These are phyloP conservation scores for Microtus ochrogaster DNA, from an alignment of 2,113 vertebrate species.

Conservation along the genomic window DNA sequence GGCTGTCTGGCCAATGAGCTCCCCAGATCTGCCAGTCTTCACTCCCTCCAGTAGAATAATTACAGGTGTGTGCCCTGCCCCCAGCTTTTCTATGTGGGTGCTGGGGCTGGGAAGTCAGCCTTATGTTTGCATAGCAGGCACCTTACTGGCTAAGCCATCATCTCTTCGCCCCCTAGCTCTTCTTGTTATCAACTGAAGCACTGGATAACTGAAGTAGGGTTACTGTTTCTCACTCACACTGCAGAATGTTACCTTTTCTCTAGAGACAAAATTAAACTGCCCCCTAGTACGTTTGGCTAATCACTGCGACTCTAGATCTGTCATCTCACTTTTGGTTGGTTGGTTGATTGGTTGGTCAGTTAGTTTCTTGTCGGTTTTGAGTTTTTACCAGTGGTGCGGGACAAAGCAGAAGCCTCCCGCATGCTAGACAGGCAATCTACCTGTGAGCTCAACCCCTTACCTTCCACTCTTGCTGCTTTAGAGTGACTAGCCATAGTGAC, in stretches of 20 bases:
- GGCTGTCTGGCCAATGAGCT: background rate
- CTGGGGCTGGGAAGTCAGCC: background rate
- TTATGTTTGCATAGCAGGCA: no score
- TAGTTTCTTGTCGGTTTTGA: background rate
- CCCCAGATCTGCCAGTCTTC: background rate
- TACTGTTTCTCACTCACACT: conserved; percentile 41
- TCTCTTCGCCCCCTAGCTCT: background rate
- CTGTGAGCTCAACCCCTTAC: background rate
- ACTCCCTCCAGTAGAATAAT: background rate
- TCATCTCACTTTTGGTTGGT: background rate
- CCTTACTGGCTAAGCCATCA: background rate
- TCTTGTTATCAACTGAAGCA: conserved; percentile 51
- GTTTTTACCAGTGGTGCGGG: background rate
- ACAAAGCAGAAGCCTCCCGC: background rate
- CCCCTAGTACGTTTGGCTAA: background rate
- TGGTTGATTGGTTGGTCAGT: background rate
- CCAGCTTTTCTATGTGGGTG: background rate
- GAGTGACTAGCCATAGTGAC: background rate
- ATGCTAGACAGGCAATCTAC: background rate
- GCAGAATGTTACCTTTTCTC: background rate
- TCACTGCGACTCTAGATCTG: background rate
- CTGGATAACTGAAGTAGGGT: conserved; percentile 16
- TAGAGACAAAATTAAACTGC: background rate
- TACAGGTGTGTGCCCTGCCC: no score
- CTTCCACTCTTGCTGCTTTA: background rate